Conservation (phyloP, 2,888 invertebrate genomes). For the Omphaloscelis lunosa region DNA sequence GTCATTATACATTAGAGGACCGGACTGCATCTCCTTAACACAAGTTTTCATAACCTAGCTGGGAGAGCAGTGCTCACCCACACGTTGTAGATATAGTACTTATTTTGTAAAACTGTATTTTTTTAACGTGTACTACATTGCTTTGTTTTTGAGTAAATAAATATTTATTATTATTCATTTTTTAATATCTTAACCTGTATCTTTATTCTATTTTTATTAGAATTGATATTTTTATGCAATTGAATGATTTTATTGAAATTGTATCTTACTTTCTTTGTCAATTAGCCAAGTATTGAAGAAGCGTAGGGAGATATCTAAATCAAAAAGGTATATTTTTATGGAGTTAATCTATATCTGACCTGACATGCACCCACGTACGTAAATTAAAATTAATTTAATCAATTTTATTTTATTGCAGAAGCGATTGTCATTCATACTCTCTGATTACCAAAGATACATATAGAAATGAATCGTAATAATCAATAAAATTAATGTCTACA, state of each 20-base stretch:
- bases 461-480: slow-evolving; percentile 44
- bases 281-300: not conserved
- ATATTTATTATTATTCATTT: too few species aligned
- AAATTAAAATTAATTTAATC: slow-evolving; percentile 35
- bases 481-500: slow-evolving; percentile 56
- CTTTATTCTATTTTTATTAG: not conserved
- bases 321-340: not conserved
- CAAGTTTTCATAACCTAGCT: too few species aligned
- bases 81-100: too few species aligned
- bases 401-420: slow-evolving; percentile 30
- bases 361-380: slow-evolving; percentile 28
- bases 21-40: too few species aligned
- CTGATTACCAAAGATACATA: slow-evolving; percentile 37
- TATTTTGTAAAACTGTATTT: too few species aligned
- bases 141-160: too few species aligned
- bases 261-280: not conserved
- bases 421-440: slow-evolving; percentile 44
- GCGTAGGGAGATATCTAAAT: not conserved
- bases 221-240: not conserved
- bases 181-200: too few species aligned
- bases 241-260: not conserved
- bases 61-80: too few species aligned
- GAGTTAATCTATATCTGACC: slow-evolving; percentile 16
- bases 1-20: too few species aligned
- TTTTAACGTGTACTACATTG: too few species aligned